These are phyloP conservation scores for Pachyrhynchus sulphureomaculatus DNA, from an alignment of 1,140 invertebrate genomes.

Conservation along the genomic window DNA sequence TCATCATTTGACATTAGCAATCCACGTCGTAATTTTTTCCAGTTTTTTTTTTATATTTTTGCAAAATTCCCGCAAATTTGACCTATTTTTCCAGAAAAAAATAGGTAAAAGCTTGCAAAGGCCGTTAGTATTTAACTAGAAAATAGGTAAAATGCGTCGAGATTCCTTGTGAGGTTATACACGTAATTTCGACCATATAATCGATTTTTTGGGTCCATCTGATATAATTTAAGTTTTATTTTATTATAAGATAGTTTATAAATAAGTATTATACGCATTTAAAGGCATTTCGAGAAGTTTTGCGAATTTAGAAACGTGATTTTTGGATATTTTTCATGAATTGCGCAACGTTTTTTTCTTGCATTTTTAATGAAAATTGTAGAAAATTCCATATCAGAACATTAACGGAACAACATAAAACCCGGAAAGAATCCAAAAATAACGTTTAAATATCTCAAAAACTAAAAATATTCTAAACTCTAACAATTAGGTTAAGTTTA, in stretches of 20 bases:
- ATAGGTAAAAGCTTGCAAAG: background rate
- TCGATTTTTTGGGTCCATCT: background rate
- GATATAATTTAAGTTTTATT: background rate
- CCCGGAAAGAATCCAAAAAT: background rate
- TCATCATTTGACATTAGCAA: conserved; percentile 19
- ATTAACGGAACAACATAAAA: background rate
- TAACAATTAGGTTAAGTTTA: conserved; percentile 1
- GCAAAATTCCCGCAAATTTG: background rate
- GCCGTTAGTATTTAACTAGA: background rate
- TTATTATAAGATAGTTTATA: background rate
- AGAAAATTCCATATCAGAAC: background rate
- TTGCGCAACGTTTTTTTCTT: background rate
- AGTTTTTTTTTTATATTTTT: conserved; percentile 22
- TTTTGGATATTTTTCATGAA: background rate
- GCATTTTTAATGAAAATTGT: background rate
- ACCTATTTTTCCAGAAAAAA: background rate
- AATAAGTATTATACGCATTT: background rate
- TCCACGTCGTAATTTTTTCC: conserved; percentile 22
- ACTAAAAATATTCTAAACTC: background rate
- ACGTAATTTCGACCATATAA: background rate
- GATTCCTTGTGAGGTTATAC: background rate
- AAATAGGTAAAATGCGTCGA: background rate
- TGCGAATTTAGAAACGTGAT: background rate
- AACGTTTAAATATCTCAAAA: background rate
- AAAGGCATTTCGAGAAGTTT: background rate